phyloP scores from a whole-genome alignment of 2,888 invertebrate species.

The Antitype chi region DNA sequence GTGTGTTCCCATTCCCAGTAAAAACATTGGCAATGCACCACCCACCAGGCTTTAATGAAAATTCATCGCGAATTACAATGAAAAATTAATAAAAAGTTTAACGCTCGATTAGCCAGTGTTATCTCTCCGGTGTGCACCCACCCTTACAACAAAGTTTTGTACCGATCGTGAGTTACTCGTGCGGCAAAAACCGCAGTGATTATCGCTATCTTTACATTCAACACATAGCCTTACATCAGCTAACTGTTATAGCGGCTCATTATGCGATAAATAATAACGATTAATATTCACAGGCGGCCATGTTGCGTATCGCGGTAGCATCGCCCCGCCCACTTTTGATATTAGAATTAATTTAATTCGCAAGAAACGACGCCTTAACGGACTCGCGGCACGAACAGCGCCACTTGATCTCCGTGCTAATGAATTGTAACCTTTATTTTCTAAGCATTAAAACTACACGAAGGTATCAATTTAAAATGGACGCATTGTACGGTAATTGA shows the following conservation, averaged over 20 bases:
- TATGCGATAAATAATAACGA: slow-evolving; percentile 80
- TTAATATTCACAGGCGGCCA: slow-evolving; percentile 80
- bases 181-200: slow-evolving; percentile 49
- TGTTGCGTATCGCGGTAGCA: slow-evolving; percentile 84
- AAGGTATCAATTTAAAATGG: slow-evolving; percentile 32
- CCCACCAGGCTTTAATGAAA: slow-evolving; percentile 41
- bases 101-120: slow-evolving; percentile 46
- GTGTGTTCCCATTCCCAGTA: slow-evolving; percentile 6
- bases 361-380: slow-evolving; percentile 68
- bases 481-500: slow-evolving; percentile 54
- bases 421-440: slow-evolving; percentile 65
- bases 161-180: slow-evolving; percentile 40
- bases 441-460: slow-evolving; percentile 28
- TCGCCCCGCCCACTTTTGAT: slow-evolving; percentile 80
- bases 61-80: slow-evolving; percentile 37
- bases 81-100: slow-evolving; percentile 50
- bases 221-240: slow-evolving; percentile 68
- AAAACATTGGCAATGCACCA: slow-evolving; percentile 16
- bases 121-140: slow-evolving; percentile 40
- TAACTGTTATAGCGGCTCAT: slow-evolving; percentile 72
- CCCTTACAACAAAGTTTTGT: slow-evolving; percentile 41
- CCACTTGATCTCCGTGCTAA: slow-evolving; percentile 41
- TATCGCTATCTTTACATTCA: slow-evolving; percentile 63
- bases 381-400: slow-evolving; percentile 48
- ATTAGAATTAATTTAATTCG: slow-evolving; percentile 78